Evolutionary conservation across 2,888 invertebrate species (phyloP).

Genomic region (Torymus aiolomorphi): DNA sequence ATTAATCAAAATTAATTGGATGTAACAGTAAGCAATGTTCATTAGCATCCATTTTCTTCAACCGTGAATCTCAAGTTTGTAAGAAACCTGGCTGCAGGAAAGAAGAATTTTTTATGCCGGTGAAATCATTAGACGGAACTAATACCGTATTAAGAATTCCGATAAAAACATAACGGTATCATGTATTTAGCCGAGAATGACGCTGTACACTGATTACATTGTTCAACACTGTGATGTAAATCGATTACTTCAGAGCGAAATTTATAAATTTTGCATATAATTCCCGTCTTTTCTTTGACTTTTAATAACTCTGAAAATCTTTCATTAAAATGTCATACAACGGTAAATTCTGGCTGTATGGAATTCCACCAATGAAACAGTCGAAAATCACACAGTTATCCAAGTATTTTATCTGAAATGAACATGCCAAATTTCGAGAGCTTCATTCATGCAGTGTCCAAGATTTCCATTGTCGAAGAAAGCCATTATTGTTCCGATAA

Average conservation of each 20-base stretch:
- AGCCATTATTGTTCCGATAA: too few species aligned
- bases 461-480: too few species aligned
- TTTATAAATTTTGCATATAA: constrained; percentile 12
- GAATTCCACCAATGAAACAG: too few species aligned
- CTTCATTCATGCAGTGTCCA: too few species aligned
- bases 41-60: constrained; percentile 18
- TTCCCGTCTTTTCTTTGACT: too few species aligned
- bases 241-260: constrained; percentile 19
- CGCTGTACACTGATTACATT: constrained; percentile 6
- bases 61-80: neutral
- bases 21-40: constrained; percentile 21
- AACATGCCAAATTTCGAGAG: too few species aligned
- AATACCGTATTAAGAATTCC: constrained; percentile 13
- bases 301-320: too few species aligned
- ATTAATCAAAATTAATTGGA: constrained; percentile 35
- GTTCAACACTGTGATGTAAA: constrained; percentile 36
- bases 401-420: too few species aligned
- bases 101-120: constrained; percentile 1
- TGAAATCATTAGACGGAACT: constrained; percentile 34
- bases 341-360: too few species aligned
- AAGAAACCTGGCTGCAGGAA: neutral
- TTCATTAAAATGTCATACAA: too few species aligned
- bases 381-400: too few species aligned
- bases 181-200: neutral
- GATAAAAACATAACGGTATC: constrained; percentile 30